Conservation (phyloP, 2,797 vertebrate species). For the Fistularia commersonii region DNA sequence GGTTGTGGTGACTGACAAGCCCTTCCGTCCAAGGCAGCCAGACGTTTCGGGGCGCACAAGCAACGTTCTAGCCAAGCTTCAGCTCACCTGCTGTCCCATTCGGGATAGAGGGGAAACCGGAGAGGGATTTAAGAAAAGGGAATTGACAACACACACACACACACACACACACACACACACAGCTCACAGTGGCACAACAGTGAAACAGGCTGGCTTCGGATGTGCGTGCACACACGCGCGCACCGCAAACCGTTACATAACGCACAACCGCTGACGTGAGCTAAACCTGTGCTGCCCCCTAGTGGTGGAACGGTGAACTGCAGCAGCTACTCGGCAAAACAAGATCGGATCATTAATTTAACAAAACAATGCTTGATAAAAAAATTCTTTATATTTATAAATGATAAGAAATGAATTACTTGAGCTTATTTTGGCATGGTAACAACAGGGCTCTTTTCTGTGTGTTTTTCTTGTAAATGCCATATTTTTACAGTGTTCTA, state of each 20-base stretch:
- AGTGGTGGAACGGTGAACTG: slow-evolving; percentile 47
- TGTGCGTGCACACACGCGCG: not conserved
- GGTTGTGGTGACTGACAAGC: slow-evolving; percentile 74
- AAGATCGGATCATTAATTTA: not conserved
- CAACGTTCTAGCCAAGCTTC: slow-evolving; percentile 75
- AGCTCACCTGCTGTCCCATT: slow-evolving; percentile 87
- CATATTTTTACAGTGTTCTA: too few species aligned
- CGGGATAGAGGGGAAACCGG: slow-evolving; percentile 74
- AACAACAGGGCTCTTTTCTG: too few species aligned
- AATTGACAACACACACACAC: slow-evolving; percentile 38
- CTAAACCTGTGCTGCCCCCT: slow-evolving; percentile 51
- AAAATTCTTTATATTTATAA: not conserved
- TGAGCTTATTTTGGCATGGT: too few species aligned
- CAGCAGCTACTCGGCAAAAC: slow-evolving; percentile 24
- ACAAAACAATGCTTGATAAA: not conserved
- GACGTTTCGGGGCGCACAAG: slow-evolving; percentile 69
- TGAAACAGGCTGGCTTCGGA: too few species aligned
- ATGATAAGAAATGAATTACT: too few species aligned
- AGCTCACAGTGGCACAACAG: slow-evolving; percentile 22
- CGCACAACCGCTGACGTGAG: not conserved
- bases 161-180: slow-evolving; percentile 33
- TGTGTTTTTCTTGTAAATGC: too few species aligned
- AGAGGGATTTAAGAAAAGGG: slow-evolving; percentile 77
- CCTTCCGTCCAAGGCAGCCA: slow-evolving; percentile 69
- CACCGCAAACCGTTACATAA: not conserved